A percentile compares a stretch with the other conserved stretches of the same genome.
phyloP scores from a whole-genome alignment of 2,797 vertebrate genomes.

The Spheniscus humboldti region DNA sequence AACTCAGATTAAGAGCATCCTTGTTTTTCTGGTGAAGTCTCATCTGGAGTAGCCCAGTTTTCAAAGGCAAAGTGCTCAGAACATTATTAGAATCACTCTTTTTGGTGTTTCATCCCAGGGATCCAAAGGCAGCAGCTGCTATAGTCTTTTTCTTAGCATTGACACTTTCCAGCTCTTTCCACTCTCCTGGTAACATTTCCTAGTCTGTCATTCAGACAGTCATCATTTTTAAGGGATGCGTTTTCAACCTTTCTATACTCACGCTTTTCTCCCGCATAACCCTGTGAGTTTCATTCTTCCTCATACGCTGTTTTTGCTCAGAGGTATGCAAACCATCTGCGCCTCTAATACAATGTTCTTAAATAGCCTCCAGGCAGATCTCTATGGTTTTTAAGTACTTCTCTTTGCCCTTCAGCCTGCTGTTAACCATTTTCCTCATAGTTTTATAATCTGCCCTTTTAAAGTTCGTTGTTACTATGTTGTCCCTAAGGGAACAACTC shows the following conservation, averaged over 20 bases:
- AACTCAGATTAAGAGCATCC: background rate
- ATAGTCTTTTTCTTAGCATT: background rate
- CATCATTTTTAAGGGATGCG: constrained; percentile 21
- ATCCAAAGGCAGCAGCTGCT: background rate
- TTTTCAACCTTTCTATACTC: constrained; percentile 64
- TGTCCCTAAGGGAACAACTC: constrained; percentile 47
- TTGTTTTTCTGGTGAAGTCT: background rate
- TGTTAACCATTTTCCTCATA: constrained; percentile 76
- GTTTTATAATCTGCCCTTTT: constrained; percentile 73
- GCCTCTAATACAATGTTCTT: constrained; percentile 75
- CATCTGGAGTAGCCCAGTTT: background rate
- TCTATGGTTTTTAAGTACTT: constrained; percentile 74
- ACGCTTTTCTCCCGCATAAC: constrained; percentile 67
- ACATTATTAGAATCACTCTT: background rate
- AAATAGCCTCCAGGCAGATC: constrained; percentile 78
- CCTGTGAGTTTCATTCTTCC: constrained; percentile 66
- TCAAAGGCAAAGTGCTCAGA: background rate
- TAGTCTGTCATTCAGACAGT: background rate
- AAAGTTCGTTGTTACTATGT: constrained; percentile 43
- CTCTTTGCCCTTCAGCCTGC: constrained; percentile 77
- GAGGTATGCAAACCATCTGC: constrained; percentile 79
- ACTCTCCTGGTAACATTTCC: background rate
- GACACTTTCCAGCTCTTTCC: background rate
- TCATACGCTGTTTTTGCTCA: constrained; percentile 67
- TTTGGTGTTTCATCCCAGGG: background rate